Percentiles rank a stretch among this genome's conserved stretches.
Conservation (phyloP, 2,797 vertebrate species). For the Crax fasciolata region DNA sequence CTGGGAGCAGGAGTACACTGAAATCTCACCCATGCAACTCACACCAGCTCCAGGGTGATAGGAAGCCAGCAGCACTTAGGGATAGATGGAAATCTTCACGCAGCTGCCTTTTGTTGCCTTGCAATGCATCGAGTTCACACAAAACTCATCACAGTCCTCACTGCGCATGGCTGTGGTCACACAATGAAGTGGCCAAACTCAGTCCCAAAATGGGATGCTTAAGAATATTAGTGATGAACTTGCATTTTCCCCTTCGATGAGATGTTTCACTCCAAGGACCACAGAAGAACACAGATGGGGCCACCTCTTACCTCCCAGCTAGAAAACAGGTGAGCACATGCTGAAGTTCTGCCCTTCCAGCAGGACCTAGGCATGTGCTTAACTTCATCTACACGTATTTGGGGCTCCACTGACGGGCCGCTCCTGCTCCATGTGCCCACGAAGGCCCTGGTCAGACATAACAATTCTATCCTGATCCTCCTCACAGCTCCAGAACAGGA, state of each 20-base stretch:
- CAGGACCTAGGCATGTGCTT: background rate
- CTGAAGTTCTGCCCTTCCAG: background rate
- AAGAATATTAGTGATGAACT: background rate
- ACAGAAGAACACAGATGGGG: background rate
- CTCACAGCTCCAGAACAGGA: conserved; percentile 29
- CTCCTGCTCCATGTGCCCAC: background rate
- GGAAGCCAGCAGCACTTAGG: background rate
- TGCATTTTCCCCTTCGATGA: background rate
- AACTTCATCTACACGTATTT: background rate
- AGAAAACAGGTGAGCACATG: background rate
- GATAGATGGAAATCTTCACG: background rate
- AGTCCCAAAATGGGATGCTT: background rate
- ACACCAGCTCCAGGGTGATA: background rate
- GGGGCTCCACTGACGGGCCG: background rate
- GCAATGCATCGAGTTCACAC: background rate
- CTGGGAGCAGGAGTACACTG: background rate
- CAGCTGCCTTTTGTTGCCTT: background rate
- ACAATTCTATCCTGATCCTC: conserved; percentile 17
- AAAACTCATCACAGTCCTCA: background rate
- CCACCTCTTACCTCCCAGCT: background rate
- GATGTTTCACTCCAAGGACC: background rate
- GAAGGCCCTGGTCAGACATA: background rate
- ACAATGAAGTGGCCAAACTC: accelerated
- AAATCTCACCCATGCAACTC: background rate
- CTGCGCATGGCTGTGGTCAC: accelerated